Evolutionary conservation across 2,888 invertebrate genomes (phyloP).

Genomic region (Euphydryas editha): DNA sequence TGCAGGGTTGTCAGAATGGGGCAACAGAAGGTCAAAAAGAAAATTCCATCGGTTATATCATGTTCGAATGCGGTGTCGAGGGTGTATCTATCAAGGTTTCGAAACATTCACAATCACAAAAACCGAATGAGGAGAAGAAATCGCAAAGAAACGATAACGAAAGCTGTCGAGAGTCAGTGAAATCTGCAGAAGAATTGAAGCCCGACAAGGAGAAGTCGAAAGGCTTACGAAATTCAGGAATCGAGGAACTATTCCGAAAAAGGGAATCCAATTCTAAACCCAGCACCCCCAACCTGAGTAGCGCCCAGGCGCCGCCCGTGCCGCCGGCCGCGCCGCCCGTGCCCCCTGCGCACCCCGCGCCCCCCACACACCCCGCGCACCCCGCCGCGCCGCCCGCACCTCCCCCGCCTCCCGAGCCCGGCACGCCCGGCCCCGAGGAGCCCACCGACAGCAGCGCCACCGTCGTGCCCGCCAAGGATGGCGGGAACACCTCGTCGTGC

Average conservation of each 20-base stretch:
- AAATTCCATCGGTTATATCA: constrained; percentile 93
- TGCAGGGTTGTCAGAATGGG: constrained; percentile 65
- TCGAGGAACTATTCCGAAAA: constrained; percentile 77
- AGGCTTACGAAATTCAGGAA: constrained; percentile 68
- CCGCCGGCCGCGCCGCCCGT: constrained; percentile 59
- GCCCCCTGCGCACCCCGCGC: constrained; percentile 48
- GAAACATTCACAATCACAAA: constrained; percentile 90
- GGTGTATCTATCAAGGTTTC: constrained; percentile 91
- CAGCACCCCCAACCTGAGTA: constrained; percentile 83
- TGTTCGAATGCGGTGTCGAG: constrained; percentile 98
- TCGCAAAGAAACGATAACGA: constrained; percentile 63
- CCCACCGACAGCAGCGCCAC: constrained; percentile 68
- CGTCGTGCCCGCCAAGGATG: constrained; percentile 82
- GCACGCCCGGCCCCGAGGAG: constrained; percentile 71
- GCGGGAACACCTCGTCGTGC: constrained; percentile 92
- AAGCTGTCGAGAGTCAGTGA: constrained; percentile 76
- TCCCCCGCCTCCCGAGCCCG: constrained; percentile 53
- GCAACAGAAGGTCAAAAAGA: constrained; percentile 81
- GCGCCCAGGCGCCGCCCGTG: constrained; percentile 62
- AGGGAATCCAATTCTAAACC: constrained; percentile 85
- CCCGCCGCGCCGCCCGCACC: constrained; percentile 62
- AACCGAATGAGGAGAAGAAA: constrained; percentile 86
- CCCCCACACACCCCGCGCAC: constrained; percentile 65
- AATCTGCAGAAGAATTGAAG: constrained; percentile 76
- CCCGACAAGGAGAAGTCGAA: constrained; percentile 66